Evolutionary conservation across 2,797 vertebrate species (phyloP), one percentile per base, ranked within the genome.

Genomic region (Knipowitschia caucasica): DNA sequence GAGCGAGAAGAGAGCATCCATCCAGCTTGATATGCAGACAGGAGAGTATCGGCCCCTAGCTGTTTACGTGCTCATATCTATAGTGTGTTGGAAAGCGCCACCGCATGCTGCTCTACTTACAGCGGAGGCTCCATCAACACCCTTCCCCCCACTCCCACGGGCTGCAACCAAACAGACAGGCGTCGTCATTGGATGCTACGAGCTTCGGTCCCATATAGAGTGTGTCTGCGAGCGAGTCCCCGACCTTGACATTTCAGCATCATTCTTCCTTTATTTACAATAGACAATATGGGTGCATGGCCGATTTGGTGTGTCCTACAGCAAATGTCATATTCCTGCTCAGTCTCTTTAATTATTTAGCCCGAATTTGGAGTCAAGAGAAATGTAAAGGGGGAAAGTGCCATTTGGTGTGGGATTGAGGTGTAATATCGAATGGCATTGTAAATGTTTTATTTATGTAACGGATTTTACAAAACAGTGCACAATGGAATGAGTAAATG

Each of bases 1-100:
- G 69, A 55, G 46, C n/a, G n/a, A 55, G 53, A 59, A 64, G 62
- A 31, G 2, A 25, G 56, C 56, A 82, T 78, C 68, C 55, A 62
- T 84, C 77, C 78, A 34, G 60, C 45, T 61, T 69, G 72, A 64
- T 62, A 54, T 64, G 43, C 58, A 63, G 44, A 50, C 24, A 46
- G 34, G 31, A 56, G 43, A 43, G 26, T 11, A 26, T n/a, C 53
- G 44, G 64, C 59, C 39, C 44, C 44, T 53, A 24, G 24, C 17
- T 49, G 9, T 5, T 8, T 8, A 30, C 42, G 53, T 49, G 38
- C 23, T 45, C 27, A 42, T 52, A 56, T 14, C 18, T 23, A 40
- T 31, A 42, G 25, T 17, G 24, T 26, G 20, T 52, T 25, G 14
- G 9, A 33, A 7, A 52, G 57, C 26, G 20, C 53, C 44, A 46